phyloP scores from a whole-genome alignment of 1,140 invertebrate genomes.

The Aplysia californica region DNA sequence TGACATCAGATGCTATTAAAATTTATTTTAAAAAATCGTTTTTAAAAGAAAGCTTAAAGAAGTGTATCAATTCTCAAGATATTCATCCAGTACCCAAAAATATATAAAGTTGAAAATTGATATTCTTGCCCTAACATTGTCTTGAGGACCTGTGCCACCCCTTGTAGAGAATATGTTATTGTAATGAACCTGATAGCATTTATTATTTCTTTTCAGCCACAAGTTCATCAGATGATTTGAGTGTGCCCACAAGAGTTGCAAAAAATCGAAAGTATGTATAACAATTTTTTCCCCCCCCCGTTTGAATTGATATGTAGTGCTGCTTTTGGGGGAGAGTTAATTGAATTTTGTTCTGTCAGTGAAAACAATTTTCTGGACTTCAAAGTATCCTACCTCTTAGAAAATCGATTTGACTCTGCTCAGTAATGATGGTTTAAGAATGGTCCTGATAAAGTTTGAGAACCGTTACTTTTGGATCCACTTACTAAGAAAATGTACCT shows the following conservation, averaged over 20 bases:
- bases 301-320: not conserved
- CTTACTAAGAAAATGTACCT: too few relatives aligned
- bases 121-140: not conserved
- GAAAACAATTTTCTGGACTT: not conserved
- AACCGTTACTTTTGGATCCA: too few relatives aligned
- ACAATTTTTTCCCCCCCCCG: not conserved
- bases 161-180: not conserved
- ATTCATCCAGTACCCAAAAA: not conserved
- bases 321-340: too few relatives aligned
- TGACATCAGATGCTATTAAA: not conserved
- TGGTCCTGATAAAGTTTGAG: too few relatives aligned
- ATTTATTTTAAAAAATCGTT: not conserved
- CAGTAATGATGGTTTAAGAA: too few relatives aligned
- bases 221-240: constrained; percentile 3
- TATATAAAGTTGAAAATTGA: not conserved
- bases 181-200: not conserved
- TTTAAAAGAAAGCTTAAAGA: not conserved
- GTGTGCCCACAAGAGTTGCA: not conserved
- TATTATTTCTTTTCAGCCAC: not conserved
- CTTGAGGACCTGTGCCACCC: not conserved
- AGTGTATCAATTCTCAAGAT: not conserved
- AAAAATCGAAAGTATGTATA: not conserved
- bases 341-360: not conserved
- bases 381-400: not conserved
- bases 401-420: too few relatives aligned